These are phyloP conservation scores for Puntigrus tetrazona DNA, from an alignment of 2,113 vertebrate species.

Conservation along the genomic window DNA sequence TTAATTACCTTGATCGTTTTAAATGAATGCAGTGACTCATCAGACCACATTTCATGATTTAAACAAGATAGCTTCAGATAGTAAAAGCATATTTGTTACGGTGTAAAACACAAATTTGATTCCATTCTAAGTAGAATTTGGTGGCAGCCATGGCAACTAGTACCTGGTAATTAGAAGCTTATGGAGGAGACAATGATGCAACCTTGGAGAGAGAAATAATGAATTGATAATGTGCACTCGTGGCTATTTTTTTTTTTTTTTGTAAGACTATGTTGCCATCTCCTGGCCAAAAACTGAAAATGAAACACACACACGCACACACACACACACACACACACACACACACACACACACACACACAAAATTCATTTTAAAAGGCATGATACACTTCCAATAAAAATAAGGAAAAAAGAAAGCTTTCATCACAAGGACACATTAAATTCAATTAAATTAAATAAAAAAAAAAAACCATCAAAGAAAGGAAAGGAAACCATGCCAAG, in stretches of 20 bases:
- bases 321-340: no score
- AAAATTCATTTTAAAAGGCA: no score
- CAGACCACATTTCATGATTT: background rate
- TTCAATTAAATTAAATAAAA: no score
- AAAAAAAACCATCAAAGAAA: background rate
- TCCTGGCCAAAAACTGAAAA: slow-evolving; percentile 36
- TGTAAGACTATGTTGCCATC: slow-evolving; percentile 15
- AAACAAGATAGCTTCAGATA: background rate
- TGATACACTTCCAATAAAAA: background rate
- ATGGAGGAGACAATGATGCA: background rate
- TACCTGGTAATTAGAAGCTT: slow-evolving; percentile 11
- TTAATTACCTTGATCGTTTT: background rate
- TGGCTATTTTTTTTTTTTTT: background rate
- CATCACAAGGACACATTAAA: no score
- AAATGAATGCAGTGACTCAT: background rate
- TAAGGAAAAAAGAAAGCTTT: no score
- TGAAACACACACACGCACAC: no score
- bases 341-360: no score
- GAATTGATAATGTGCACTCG: slow-evolving; percentile 6
- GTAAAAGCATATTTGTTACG: background rate
- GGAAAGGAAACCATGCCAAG: background rate
- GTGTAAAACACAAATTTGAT: background rate
- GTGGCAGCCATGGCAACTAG: slow-evolving; percentile 6
- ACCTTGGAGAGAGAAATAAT: slow-evolving; percentile 3
- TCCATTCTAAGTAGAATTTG: background rate